Evolutionary conservation across 2,888 invertebrate species (phyloP), one percentile per base, ranked within the genome.

Genomic region (Psylliodes chrysocephalus): DNA sequence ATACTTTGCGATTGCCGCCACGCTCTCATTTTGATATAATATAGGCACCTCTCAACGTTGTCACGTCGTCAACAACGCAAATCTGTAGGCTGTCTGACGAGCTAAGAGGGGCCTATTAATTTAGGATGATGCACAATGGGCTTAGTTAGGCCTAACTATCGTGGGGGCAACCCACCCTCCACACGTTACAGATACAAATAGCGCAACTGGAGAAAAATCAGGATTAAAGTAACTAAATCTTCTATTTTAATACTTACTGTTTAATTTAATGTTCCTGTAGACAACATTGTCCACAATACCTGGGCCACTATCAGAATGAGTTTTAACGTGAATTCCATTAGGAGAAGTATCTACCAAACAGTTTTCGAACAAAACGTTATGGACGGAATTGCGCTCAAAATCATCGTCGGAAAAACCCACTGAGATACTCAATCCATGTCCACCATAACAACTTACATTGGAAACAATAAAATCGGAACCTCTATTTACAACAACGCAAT

Each of bases 301-400:
- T 10, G 17, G 19, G 10, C 63, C 60, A 57, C 28, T 53, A 30
- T 63, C 63, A 5, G 60, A 30, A 30, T 63, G 63, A 1, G 65
- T 65, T 42, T 68, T 68, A 2, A 68, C 47, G 18, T 68, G 68
- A 25, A 68, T 60, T 6, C 68, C 68, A 51, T 68, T 66, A 5
- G 53, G 38, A 8, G 60, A 59, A 22, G 15, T 47, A 25, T 57
- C 30, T 12, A 68, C 42, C 17, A 63, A 17, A 5, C 63, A 56
- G 30, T 66, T 44, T 40, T 52, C 60, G n/a, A 68, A 40, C 8
- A 53, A n/a, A 30, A 66, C 51, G 28, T 68, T 49, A n/a, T 5
- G 8, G 12, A 35, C 57, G 17, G 30, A 7, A 17, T 47, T 57
- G 1, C 2, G 8, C 1, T 10, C 19, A 17, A 47, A 57, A 40